Evolutionary conservation across 2,797 vertebrate species (phyloP).

Genomic region (Hozukius guyotensis): DNA sequence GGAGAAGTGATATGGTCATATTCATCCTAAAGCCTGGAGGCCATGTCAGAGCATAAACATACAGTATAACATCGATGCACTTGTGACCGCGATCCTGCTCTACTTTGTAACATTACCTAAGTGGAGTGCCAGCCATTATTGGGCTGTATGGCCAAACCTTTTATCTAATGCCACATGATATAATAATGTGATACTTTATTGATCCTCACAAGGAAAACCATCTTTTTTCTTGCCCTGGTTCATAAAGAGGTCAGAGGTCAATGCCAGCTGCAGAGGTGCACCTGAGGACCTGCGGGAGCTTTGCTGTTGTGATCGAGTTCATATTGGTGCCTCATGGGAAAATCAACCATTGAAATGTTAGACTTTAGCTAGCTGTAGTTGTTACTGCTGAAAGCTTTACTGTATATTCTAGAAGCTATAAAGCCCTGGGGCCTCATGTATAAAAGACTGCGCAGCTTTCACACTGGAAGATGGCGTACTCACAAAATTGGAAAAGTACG

Average conservation of each 20-base stretch:
- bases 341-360: not conserved
- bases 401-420: not conserved
- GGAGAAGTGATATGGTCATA: not conserved
- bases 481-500: too few relatives aligned
- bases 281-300: not conserved
- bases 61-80: slow-evolving; percentile 14
- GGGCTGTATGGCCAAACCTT: slow-evolving; percentile 18
- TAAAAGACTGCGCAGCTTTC: too few relatives aligned
- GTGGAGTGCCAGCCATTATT: slow-evolving; percentile 31
- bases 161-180: slow-evolving; percentile 51
- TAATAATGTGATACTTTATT: slow-evolving; percentile 48
- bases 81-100: slow-evolving; percentile 19
- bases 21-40: slow-evolving; percentile 1
- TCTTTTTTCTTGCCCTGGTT: slow-evolving; percentile 3
- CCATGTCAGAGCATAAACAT: slow-evolving; percentile 19
- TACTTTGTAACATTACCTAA: slow-evolving; percentile 54
- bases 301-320: not conserved
- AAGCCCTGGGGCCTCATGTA: not conserved
- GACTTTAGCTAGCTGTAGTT: not conserved
- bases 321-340: not conserved
- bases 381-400: too few relatives aligned
- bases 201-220: slow-evolving; percentile 23
- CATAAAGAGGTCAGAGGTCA: slow-evolving; percentile 39
- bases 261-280: not conserved
- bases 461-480: too few relatives aligned